Evolutionary conservation across 2,797 vertebrate species (phyloP).

Genomic region (Coreius guichenoti): DNA sequence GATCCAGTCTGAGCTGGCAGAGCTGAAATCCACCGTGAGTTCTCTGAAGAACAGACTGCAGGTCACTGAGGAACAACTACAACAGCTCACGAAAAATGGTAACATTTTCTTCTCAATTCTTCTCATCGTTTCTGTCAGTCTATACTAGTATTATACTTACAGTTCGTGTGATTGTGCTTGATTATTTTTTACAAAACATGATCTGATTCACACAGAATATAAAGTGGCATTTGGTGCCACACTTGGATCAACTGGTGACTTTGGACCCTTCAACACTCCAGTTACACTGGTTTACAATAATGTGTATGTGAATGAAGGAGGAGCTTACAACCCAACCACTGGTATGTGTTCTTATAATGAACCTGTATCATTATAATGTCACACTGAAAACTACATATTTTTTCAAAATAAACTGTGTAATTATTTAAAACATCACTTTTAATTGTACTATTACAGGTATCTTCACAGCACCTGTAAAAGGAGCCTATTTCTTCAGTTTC

Average conservation of each 20-base stretch:
- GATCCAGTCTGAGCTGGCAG: neutral
- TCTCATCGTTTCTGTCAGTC: neutral
- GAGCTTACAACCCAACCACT: conserved; percentile 56
- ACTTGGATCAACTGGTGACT: neutral
- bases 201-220: neutral
- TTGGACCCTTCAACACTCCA: neutral
- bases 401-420: neutral
- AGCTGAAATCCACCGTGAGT: conserved; percentile 7
- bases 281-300: conserved; percentile 47
- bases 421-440: neutral
- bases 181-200: neutral
- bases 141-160: neutral
- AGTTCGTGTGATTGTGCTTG: neutral
- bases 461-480: conserved; percentile 36
- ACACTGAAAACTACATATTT: neutral
- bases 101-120: neutral
- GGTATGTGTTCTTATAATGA: conserved; percentile 7
- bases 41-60: neutral
- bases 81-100: neutral
- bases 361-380: neutral
- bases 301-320: conserved; percentile 53
- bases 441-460: conserved; percentile 1
- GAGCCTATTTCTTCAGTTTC: conserved; percentile 39
- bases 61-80: neutral
- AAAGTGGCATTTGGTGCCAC: conserved; percentile 56